phyloP scores from a whole-genome alignment of 2,797 vertebrate species.

The Anniella stebbinsi region DNA sequence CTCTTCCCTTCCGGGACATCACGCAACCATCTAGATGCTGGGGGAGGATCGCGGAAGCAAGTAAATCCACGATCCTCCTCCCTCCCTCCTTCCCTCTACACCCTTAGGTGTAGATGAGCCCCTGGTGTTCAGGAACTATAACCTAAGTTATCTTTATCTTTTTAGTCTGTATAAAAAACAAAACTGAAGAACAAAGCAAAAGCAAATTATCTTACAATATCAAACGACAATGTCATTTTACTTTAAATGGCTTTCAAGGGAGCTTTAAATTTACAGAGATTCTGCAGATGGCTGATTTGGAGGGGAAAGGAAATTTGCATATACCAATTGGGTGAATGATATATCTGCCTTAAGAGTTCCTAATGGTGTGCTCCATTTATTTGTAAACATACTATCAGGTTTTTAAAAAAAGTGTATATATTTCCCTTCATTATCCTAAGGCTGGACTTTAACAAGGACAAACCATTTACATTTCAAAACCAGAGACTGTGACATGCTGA shows the following conservation, averaged over 20 bases:
- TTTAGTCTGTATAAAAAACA: background rate
- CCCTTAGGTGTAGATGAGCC: no score
- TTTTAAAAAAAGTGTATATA: slow-evolving; percentile 43
- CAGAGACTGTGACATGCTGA: background rate
- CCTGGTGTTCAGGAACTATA: background rate
- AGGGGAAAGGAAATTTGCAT: background rate
- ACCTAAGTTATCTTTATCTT: background rate
- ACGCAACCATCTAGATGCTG: no score
- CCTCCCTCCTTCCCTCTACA: no score
- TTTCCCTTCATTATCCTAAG: slow-evolving; percentile 35
- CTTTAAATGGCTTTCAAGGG: slow-evolving; percentile 6
- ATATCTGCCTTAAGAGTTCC: slow-evolving; percentile 13
- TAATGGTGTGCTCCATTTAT: background rate
- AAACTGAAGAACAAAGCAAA: background rate
- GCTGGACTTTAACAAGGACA: background rate
- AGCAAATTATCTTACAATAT: background rate
- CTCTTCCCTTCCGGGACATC: no score
- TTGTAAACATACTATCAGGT: slow-evolving; percentile 1
- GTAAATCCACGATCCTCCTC: no score
- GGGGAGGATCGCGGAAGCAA: no score
- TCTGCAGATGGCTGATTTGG: slow-evolving; percentile 1
- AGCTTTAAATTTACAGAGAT: background rate
- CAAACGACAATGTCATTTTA: background rate
- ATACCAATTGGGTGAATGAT: background rate
- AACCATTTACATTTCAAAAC: slow-evolving; percentile 40